These are phyloP conservation scores for Halocaridina rubra DNA, from an alignment of 2,888 invertebrate genomes.

Conservation along the genomic window DNA sequence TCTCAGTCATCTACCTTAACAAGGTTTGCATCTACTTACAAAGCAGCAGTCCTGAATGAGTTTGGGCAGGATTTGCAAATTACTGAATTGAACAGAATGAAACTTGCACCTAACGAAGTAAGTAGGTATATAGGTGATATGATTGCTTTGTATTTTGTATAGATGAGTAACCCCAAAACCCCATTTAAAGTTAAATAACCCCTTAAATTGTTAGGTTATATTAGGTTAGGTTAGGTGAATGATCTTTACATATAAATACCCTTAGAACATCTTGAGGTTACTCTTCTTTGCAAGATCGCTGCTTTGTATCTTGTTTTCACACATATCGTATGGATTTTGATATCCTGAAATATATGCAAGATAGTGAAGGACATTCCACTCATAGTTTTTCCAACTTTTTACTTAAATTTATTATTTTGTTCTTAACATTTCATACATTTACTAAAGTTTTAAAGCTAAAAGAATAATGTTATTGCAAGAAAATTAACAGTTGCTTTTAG, in stretches of 20 bases:
- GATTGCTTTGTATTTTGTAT: background rate
- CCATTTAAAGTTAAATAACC: no score
- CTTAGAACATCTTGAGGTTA: no score
- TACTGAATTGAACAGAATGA: constrained; percentile 69
- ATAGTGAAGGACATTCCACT: background rate
- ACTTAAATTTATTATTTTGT: no score
- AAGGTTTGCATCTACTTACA: constrained; percentile 44
- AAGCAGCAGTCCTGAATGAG: constrained; percentile 65
- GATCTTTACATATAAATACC: background rate
- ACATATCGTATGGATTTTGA: background rate
- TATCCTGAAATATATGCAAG: background rate
- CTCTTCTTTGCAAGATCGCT: no score
- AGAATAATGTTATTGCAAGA: no score
- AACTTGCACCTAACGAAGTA: constrained; percentile 71
- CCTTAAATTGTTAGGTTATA: no score
- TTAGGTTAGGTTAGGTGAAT: background rate
- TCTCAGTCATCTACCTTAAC: no score
- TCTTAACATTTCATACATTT: no score
- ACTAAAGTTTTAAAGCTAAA: no score
- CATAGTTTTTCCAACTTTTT: no score
- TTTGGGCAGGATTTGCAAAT: constrained; percentile 72
- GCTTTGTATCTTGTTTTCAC: background rate
- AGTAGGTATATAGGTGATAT: background rate
- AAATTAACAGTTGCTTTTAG: no score
- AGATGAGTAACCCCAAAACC: no score